These are phyloP conservation scores for Leptoclinus maculatus DNA, from an alignment of 2,797 vertebrate species.

Conservation along the genomic window DNA sequence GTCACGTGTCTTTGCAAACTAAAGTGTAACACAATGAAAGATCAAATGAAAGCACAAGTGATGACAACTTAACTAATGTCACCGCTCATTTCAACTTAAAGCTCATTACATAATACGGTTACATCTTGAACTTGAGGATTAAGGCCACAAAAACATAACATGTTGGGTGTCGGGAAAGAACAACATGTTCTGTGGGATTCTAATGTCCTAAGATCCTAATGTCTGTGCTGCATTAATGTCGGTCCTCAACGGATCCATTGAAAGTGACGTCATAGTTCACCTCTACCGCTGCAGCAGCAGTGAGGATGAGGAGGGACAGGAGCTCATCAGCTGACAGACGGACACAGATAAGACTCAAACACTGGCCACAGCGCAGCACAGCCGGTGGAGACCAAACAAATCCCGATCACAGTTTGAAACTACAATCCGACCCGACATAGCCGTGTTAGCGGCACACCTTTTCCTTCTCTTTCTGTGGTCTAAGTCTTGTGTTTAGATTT, in stretches of 20 bases:
- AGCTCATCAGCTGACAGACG: constrained; percentile 47
- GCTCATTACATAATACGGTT: constrained; percentile 1
- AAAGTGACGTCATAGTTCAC: constrained; percentile 22
- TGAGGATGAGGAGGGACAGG: constrained; percentile 24
- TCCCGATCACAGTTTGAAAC: constrained; percentile 4
- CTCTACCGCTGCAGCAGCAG: constrained; percentile 23
- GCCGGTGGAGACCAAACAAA: not conserved
- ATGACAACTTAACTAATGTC: not conserved
- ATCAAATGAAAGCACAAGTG: not conserved
- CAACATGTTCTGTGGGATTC: not conserved
- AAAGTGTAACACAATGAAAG: not conserved
- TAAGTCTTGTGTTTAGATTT: not conserved
- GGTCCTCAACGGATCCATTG: not conserved
- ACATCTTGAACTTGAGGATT: constrained; percentile 8
- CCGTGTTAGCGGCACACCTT: not conserved
- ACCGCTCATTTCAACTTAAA: constrained; percentile 1
- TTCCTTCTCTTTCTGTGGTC: not conserved
- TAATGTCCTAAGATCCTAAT: not conserved
- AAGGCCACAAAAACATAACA: not conserved
- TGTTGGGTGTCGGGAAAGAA: not conserved
- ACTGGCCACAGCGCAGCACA: constrained; percentile 13
- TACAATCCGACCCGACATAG: constrained; percentile 1
- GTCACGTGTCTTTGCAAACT: not conserved
- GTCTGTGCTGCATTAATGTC: not conserved
- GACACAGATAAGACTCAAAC: constrained; percentile 43